phyloP scores from a whole-genome alignment of 2,113 vertebrate genomes.

The Bubalus kerabau region DNA sequence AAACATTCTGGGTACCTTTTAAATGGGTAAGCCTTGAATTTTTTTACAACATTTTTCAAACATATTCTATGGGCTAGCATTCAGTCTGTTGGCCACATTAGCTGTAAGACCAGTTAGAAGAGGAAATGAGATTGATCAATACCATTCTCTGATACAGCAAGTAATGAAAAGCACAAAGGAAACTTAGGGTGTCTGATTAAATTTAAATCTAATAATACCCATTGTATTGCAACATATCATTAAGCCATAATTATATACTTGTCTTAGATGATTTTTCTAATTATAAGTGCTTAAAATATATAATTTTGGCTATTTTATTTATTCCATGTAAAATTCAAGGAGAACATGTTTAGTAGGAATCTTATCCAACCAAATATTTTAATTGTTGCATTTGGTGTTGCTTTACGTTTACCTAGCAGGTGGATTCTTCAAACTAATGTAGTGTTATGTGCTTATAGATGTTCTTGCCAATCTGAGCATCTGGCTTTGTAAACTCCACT shows the following conservation, averaged over 20 bases:
- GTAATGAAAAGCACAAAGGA: not conserved
- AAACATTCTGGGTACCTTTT: not conserved
- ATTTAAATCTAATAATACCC: not conserved
- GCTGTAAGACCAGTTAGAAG: not conserved
- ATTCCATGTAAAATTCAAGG: not conserved
- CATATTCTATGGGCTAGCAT: not conserved
- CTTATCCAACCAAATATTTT: not conserved
- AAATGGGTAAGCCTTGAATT: not conserved
- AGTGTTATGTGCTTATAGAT: not conserved
- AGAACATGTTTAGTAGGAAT: not conserved
- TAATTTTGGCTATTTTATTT: not conserved
- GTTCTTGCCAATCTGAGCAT: not conserved
- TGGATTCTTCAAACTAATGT: not conserved
- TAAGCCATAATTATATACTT: not conserved
- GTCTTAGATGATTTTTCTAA: not conserved
- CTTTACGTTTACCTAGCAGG: not conserved
- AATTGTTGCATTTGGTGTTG: not conserved
- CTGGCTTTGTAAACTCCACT: not conserved
- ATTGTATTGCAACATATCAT: not conserved
- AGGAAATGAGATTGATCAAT: not conserved
- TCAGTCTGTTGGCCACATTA: not conserved
- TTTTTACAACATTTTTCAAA: not conserved
- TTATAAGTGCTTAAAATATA: not conserved
- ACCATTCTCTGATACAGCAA: not conserved
- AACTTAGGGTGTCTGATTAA: not conserved